Evolutionary conservation across 2,888 invertebrate species (phyloP), one percentile per base, ranked within the genome.

Genomic region (Pemphredon lugubris): DNA sequence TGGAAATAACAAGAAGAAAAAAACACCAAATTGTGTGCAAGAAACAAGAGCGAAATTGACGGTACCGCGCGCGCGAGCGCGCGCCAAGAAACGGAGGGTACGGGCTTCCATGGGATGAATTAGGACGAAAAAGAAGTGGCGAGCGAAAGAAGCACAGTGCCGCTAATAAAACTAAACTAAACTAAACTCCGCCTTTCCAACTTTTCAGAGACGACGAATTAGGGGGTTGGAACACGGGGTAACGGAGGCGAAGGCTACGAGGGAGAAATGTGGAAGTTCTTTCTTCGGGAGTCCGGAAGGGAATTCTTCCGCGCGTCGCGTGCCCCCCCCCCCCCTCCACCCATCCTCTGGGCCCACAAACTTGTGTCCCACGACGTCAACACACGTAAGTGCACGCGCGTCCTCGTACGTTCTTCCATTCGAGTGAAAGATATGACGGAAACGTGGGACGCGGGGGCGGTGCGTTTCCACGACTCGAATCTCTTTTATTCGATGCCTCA

Each of bases 81-180:
- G n/a, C 9, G 34, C n/a, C n/a, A 9, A 4, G 34, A n/a, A 34
- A 34, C 34, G 34, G n/a, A 34, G 34, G n/a, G n/a, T n/a, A n/a
- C 34, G n/a, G 11, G 34, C 1, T 11, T 11, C 34, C 34, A n/a
- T n/a, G 34, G n/a, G 34, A 34, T n/a, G 34, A 34, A 34, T 39
- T 59, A 45, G 58, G 23, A 30, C 26, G 42, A 42, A 34, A 39
- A 20, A 40, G 45, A 7, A 9, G 6, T 2, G 2, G 7, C 13
- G 20, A 23, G 53, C 42, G 23, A 40, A 64, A 63, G 45, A 47
- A 55, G 23, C 44, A 34, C 23, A 39, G 30, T 34, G 23, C 21
- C 18, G 67, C 66, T 75, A 75, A 73, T 78, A 78, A 77, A 77
- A 68, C 65, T 45, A 63, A 67, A 55, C 65, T 45, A 63, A 67